phyloP scores from a whole-genome alignment of 2,113 vertebrate species.

The Pyxicephalus adspersus region DNA sequence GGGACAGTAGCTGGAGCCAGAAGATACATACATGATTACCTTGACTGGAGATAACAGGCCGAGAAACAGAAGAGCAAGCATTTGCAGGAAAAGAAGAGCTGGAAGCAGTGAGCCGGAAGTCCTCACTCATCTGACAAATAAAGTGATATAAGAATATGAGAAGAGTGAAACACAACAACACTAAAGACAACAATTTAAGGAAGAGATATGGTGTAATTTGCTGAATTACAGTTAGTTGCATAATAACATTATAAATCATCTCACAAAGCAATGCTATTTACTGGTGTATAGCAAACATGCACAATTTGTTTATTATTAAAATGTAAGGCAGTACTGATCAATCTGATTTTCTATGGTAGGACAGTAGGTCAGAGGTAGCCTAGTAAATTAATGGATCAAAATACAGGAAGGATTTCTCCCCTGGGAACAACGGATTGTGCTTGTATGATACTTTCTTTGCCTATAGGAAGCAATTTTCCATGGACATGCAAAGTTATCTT shows the following conservation, averaged over 20 bases:
- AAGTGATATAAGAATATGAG: conserved; percentile 62
- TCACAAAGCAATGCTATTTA: no score
- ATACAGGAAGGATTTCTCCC: no score
- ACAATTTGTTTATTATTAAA: no score
- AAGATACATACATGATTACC: conserved; percentile 92
- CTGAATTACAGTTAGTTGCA: background rate
- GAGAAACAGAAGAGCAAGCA: conserved; percentile 80
- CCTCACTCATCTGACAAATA: conserved; percentile 88
- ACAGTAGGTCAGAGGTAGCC: no score
- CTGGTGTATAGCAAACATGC: no score
- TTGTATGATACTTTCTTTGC: no score
- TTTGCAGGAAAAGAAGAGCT: conserved; percentile 72
- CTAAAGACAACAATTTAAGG: conserved; percentile 23
- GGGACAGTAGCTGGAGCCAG: conserved; percentile 61
- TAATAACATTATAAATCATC: background rate
- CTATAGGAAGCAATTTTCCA: no score
- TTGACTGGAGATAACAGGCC: conserved; percentile 91
- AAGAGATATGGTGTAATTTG: background rate
- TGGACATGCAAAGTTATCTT: no score
- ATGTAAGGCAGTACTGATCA: no score
- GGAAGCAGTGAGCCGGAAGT: conserved; percentile 78
- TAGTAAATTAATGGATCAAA: no score
- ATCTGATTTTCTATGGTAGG: no score
- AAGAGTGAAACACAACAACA: conserved; percentile 15
- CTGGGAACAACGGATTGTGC: no score